Evolutionary conservation across 2,888 invertebrate species (phyloP).

Genomic region (Agrotis segetum): DNA sequence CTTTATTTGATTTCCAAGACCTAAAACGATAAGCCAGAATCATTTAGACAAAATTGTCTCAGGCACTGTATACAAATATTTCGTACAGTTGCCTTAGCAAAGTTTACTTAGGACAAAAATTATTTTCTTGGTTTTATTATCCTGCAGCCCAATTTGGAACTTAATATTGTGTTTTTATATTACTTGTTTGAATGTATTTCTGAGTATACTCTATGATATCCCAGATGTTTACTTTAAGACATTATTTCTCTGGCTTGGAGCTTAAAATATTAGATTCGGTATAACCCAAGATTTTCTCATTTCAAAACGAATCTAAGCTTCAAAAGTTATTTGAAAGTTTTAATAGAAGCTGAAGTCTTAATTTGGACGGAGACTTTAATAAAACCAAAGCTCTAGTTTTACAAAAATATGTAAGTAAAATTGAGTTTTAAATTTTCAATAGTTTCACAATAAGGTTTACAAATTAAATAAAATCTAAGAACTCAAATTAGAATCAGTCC

Average conservation of each 20-base stretch:
- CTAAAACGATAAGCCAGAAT: slow-evolving; percentile 49
- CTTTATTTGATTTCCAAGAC: slow-evolving; percentile 34
- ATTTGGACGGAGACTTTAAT: slow-evolving; percentile 1
- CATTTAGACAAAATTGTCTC: slow-evolving; percentile 43
- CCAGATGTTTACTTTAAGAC: slow-evolving; percentile 19
- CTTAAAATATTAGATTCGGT: not conserved
- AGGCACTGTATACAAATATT: slow-evolving; percentile 45
- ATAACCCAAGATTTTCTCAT: slow-evolving; percentile 3
- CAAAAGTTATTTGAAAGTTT: not conserved
- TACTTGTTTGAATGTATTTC: slow-evolving; percentile 40
- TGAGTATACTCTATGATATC: slow-evolving; percentile 21
- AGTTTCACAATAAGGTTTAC: not conserved
- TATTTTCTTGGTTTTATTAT: slow-evolving; percentile 62
- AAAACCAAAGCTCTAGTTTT: not conserved
- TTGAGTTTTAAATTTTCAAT: slow-evolving; percentile 4
- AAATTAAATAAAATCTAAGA: slow-evolving; percentile 20
- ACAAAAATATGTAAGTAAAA: not conserved
- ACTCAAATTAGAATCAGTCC: not conserved
- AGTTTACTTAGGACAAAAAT: slow-evolving; percentile 65
- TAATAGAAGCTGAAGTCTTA: not conserved
- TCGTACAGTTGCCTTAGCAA: slow-evolving; percentile 41
- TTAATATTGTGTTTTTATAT: slow-evolving; percentile 51
- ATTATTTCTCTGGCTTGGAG: slow-evolving; percentile 20
- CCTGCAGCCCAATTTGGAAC: slow-evolving; percentile 51
- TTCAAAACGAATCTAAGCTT: slow-evolving; percentile 2